Evolutionary conservation across 2,888 invertebrate species (phyloP).

Genomic region (Marasmarcha lunaedactyla): DNA sequence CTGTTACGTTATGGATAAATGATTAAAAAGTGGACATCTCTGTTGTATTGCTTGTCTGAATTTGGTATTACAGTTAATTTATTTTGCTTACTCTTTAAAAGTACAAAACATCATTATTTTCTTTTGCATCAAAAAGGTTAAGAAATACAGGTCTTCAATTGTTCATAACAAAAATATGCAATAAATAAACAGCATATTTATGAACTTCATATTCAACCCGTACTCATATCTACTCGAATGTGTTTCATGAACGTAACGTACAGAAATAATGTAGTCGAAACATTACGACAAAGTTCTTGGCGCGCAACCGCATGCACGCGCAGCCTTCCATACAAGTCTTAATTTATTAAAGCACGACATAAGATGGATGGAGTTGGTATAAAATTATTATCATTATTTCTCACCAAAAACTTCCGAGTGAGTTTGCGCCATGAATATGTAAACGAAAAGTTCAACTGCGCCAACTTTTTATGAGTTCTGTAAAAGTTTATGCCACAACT

Average conservation of each 20-base stretch:
- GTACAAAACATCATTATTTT: no score
- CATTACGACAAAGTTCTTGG: background rate
- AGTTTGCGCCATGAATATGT: slow-evolving; percentile 61
- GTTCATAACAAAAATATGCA: no score
- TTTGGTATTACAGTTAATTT: no score
- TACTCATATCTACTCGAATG: no score
- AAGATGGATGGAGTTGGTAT: slow-evolving; percentile 58
- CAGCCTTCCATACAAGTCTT: background rate
- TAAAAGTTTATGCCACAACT: slow-evolving; percentile 45
- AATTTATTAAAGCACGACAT: slow-evolving; percentile 3
- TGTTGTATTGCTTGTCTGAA: no score
- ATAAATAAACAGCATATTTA: no score
- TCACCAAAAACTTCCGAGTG: slow-evolving; percentile 62
- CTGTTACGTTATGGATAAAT: no score
- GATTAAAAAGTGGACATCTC: no score
- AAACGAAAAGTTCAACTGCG: slow-evolving; percentile 53
- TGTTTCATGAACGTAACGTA: slow-evolving; percentile 22
- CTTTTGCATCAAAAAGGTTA: no score
- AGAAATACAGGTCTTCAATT: no score
- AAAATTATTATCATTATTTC: slow-evolving; percentile 66
- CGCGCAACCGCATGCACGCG: background rate
- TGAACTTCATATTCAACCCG: no score
- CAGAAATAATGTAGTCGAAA: slow-evolving; percentile 21
- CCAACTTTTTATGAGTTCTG: slow-evolving; percentile 58
- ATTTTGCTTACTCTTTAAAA: no score